Conservation (phyloP, 1,140 invertebrate genomes). For the Neotoxoptera formosana region DNA sequence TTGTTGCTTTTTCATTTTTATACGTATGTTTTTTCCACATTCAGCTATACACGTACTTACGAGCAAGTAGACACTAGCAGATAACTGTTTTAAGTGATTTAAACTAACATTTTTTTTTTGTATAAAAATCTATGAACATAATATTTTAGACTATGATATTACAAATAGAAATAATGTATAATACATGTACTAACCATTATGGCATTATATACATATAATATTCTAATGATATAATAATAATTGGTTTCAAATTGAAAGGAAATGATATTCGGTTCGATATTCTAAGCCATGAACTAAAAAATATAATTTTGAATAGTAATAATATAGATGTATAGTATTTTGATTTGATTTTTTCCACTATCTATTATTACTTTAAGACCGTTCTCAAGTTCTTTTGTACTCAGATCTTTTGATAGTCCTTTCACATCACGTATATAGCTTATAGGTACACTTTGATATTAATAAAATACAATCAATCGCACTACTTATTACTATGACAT, state of each 20-base stretch:
- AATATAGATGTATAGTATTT: not conserved
- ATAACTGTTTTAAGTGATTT: too few relatives aligned
- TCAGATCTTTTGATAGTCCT: not conserved
- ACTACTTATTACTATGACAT: not conserved
- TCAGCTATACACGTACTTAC: too few relatives aligned
- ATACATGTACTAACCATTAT: too few relatives aligned
- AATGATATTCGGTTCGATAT: not conserved
- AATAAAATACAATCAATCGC: not conserved
- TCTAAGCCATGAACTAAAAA: not conserved
- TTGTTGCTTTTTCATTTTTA: not conserved
- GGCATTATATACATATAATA: too few relatives aligned
- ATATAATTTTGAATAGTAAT: not conserved
- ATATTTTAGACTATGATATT: too few relatives aligned
- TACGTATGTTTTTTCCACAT: too few relatives aligned
- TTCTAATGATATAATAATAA: not conserved
- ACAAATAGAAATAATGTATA: too few relatives aligned
- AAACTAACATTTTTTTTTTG: too few relatives aligned
- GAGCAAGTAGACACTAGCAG: too few relatives aligned
- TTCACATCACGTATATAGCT: too few relatives aligned
- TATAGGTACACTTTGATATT: not conserved
- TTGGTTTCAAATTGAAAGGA: not conserved
- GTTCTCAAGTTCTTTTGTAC: not conserved
- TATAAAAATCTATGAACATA: too few relatives aligned
- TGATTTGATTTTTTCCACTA: not conserved
- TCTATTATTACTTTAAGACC: not conserved